Evolutionary conservation across 2,113 vertebrate genomes (phyloP).

Genomic region (Monarcha castaneiventris): DNA sequence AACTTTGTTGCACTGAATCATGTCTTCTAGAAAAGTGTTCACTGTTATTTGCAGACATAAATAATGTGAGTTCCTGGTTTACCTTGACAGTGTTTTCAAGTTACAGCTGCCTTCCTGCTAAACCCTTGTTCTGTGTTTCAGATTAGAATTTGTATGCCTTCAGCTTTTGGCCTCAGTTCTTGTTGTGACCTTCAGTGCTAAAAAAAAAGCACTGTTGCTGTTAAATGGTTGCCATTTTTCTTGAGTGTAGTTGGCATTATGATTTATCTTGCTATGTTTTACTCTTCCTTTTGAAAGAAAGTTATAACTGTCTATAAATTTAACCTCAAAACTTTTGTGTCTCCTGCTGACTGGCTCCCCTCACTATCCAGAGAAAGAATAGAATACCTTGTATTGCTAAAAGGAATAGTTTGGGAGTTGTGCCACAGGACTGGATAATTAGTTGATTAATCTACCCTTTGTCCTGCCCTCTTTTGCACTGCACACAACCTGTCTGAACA

Average conservation of each 20-base stretch:
- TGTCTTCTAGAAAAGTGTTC: neutral
- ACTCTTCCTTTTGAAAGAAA: neutral
- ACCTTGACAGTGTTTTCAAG: neutral
- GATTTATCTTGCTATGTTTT: neutral
- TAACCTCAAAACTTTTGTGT: neutral
- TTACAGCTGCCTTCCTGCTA: neutral
- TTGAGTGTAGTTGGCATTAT: neutral
- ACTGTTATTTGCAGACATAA: neutral
- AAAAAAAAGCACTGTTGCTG: neutral
- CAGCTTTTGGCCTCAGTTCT: neutral
- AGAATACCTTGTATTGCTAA: neutral
- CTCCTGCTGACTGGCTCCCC: neutral
- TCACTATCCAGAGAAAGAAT: neutral
- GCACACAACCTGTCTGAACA: neutral
- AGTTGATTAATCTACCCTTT: neutral
- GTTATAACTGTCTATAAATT: neutral
- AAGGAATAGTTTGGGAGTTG: neutral
- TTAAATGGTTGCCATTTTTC: neutral
- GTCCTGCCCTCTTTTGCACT: neutral
- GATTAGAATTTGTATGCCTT: neutral
- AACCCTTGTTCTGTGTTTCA: neutral
- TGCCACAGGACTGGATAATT: neutral
- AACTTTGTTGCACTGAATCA: neutral
- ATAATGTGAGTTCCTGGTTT: neutral
- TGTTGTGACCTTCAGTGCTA: neutral